A percentile compares a stretch with the other conserved stretches of the same genome.
These are phyloP conservation scores for Dendrolimus pini DNA, from an alignment of 2,888 invertebrate species.

Conservation along the genomic window DNA sequence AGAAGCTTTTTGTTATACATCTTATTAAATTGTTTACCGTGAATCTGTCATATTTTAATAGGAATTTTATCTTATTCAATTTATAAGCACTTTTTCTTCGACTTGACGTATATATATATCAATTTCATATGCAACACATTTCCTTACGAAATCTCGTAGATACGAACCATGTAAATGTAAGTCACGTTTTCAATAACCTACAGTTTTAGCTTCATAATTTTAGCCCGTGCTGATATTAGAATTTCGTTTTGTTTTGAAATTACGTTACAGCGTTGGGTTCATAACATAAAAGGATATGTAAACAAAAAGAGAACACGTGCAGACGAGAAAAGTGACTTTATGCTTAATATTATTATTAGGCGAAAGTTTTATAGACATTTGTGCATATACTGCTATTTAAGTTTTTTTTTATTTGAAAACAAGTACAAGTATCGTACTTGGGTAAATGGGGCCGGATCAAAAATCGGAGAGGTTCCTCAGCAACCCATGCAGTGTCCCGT, in stretches of 20 bases:
- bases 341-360: not conserved
- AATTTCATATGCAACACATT: conserved; percentile 25
- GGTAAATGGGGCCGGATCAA: not conserved
- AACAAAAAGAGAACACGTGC: not conserved
- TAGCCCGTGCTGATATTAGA: conserved; percentile 69
- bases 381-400: no score
- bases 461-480: not conserved
- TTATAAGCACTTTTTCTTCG: no score
- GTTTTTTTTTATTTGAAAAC: no score
- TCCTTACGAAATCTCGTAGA: conserved; percentile 51
- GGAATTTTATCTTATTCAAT: no score
- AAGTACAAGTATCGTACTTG: not conserved
- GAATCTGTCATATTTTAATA: no score
- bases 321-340: not conserved
- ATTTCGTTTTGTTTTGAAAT: conserved; percentile 69
- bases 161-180: conserved; percentile 69
- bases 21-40: no score
- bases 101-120: not conserved
- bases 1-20: conserved; percentile 5
- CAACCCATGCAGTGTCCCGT: conserved; percentile 3
- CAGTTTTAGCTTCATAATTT: conserved; percentile 76
- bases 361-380: not conserved
- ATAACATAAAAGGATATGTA: not conserved
- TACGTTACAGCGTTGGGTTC: conserved; percentile 1
- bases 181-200: conserved; percentile 76